These are phyloP conservation scores for Cremastinae sp. DNA, from an alignment of 2,888 invertebrate genomes.

Conservation along the genomic window DNA sequence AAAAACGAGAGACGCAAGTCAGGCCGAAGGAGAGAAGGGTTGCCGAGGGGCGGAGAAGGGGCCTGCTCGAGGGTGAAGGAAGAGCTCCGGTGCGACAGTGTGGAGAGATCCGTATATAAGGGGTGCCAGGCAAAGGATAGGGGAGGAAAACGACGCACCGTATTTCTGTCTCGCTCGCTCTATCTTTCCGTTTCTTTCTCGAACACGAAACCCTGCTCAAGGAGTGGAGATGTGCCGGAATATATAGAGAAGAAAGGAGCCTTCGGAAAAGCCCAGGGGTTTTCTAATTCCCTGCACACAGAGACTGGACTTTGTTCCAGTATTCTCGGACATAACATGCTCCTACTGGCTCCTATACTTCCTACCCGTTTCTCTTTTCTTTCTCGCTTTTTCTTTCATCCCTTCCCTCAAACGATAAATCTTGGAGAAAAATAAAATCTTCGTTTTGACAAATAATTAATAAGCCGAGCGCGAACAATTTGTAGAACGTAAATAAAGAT, in stretches of 20 bases:
- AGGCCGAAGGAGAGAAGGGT: slow-evolving; percentile 37
- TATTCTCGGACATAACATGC: slow-evolving; percentile 49
- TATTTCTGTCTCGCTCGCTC: too few species aligned
- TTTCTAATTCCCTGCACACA: slow-evolving; percentile 46
- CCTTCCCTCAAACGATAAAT: not conserved
- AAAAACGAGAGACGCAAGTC: slow-evolving; percentile 34
- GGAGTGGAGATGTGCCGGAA: not conserved
- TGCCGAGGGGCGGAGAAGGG: slow-evolving; percentile 34
- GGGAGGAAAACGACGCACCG: slow-evolving; percentile 74
- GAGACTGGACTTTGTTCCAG: slow-evolving; percentile 54
- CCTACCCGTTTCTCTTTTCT: not conserved
- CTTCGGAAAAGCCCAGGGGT: slow-evolving; percentile 56
- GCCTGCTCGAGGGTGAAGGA: too few species aligned
- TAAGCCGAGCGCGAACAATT: not conserved
- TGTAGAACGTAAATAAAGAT: too few species aligned
- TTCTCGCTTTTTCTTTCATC: slow-evolving; percentile 5
- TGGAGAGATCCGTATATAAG: slow-evolving; percentile 74
- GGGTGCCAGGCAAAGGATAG: slow-evolving; percentile 74
- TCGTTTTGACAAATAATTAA: not conserved
- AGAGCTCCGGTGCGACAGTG: slow-evolving; percentile 61
- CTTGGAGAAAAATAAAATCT: not conserved
- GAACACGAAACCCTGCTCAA: slow-evolving; percentile 53
- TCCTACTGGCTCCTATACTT: slow-evolving; percentile 18
- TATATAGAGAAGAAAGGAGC: slow-evolving; percentile 35
- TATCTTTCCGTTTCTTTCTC: slow-evolving; percentile 53